Base-by-base conservation (phyloP, 2,113 vertebrate genomes). In the Chionomys nivalis region DNA sequence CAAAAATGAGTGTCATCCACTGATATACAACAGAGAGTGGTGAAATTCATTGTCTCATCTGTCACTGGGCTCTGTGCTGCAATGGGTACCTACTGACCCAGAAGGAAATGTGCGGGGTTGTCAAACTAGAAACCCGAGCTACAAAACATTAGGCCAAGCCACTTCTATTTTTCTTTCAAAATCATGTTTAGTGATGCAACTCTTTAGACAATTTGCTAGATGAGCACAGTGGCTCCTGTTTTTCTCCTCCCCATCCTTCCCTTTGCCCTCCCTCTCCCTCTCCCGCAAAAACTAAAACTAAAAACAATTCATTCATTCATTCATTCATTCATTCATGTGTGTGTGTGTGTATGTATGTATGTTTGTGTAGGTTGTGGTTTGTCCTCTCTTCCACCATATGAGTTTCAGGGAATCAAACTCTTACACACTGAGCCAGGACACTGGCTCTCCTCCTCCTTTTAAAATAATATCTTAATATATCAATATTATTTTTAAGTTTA, bases 211-310 rank as follows among this genome's bases (percentile, higher is more conserved):
- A 39, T 85, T 89, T 95, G 36, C 9, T 23, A 47, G 42, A 33
- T 55, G 9, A 49, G 31, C 55, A 83, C 12, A 77, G 7, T 49
- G 28, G 3, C 36, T 96, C 89, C 42, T 89, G 5, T 65, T 58
- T 21, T 47, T 33, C 5, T 3, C 3, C 13, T 6, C 12, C 10
- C 14, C 24, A 14, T 26, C 6, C 6, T 72, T 6, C 16, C 12
- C 28, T 11, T 33, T 19, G 16, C 9, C 9, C 26, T 28, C 23
- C 8, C 8, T 36, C 3, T 24, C 13, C 7, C 2, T 8, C 13
- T 52, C 4, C 36, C 42, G 21, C 28, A 86, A 65, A 86, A 86
- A 47, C 12, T 9, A 44, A 31, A 78, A 49, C 2, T n/a, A 39
- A 58, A 81, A 81, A 24, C 47, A 3, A 47, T 44, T 19, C 61